Conservation (phyloP, 1,140 invertebrate genomes). For the Cyclina sinensis region DNA sequence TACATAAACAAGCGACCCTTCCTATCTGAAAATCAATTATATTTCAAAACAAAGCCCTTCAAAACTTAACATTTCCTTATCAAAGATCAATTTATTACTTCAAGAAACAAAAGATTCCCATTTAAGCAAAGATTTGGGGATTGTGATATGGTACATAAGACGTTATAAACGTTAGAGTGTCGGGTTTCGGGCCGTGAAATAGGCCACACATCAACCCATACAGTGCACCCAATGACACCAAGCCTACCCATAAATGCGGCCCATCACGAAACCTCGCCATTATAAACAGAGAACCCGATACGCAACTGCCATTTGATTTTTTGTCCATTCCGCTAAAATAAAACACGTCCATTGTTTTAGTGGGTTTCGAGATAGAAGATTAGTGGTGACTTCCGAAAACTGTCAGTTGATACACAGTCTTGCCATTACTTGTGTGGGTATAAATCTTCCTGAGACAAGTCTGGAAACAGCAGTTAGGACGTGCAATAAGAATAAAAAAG, state of each 20-base stretch:
- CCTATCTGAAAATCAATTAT: slow-evolving; percentile 55
- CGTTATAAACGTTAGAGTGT: slow-evolving; percentile 49
- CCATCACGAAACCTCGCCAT: slow-evolving; percentile 56
- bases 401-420: slow-evolving; percentile 10
- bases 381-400: slow-evolving; percentile 15
- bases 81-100: slow-evolving; percentile 54
- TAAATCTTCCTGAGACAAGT: not conserved
- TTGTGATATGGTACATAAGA: not conserved
- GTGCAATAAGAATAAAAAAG: no score
- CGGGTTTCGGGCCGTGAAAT: slow-evolving; percentile 51
- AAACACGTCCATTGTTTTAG: slow-evolving; percentile 49
- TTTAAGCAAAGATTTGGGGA: slow-evolving; percentile 52
- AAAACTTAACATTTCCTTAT: slow-evolving; percentile 56
- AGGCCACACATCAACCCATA: slow-evolving; percentile 58
- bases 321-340: slow-evolving; percentile 44
- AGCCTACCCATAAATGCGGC: slow-evolving; percentile 35
- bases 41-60: slow-evolving; percentile 39
- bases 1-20: slow-evolving; percentile 43
- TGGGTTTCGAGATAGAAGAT: slow-evolving; percentile 10
- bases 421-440: not conserved
- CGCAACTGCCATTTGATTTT: slow-evolving; percentile 40
- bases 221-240: slow-evolving; percentile 44
- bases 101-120: slow-evolving; percentile 55
- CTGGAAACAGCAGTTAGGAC: no score
- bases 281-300: slow-evolving; percentile 52